Percentiles rank a stretch among this genome's conserved stretches.
phyloP scores from a whole-genome alignment of 1,140 invertebrate species.

The Polyergus mexicanus region DNA sequence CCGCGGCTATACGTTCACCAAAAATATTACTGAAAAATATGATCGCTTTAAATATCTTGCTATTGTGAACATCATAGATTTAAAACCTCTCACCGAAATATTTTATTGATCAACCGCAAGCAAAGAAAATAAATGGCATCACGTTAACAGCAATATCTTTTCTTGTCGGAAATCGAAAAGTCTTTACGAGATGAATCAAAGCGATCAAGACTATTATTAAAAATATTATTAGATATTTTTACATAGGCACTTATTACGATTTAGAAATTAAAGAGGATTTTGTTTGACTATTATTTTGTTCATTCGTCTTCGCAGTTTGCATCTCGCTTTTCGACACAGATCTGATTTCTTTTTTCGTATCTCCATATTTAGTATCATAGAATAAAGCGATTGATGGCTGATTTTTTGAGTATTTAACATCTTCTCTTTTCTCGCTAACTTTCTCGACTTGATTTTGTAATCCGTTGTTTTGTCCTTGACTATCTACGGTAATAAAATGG shows the following conservation, averaged over 20 bases:
- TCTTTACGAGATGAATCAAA: constrained; percentile 8
- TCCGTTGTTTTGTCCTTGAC: constrained; percentile 30
- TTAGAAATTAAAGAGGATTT: constrained; percentile 51
- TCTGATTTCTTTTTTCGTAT: constrained; percentile 75
- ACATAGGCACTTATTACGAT: constrained; percentile 31
- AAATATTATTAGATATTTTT: constrained; percentile 44
- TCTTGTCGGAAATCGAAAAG: constrained; percentile 12
- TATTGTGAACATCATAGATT: background rate
- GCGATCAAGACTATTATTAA: background rate
- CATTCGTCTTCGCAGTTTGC: background rate
- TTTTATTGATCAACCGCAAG: constrained; percentile 27
- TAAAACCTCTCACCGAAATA: background rate
- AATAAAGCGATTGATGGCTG: constrained; percentile 78
- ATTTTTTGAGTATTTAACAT: constrained; percentile 58
- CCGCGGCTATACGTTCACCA: background rate
- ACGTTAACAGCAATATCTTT: constrained; percentile 46
- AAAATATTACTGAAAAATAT: background rate
- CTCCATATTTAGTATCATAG: constrained; percentile 77
- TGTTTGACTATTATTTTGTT: constrained; percentile 20
- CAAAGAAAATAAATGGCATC: constrained; percentile 36
- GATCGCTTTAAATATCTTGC: background rate
- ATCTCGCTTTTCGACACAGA: constrained; percentile 70
- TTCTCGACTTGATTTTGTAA: constrained; percentile 64
- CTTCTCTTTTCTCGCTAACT: constrained; percentile 13
- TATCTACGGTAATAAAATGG: constrained; percentile 64